Evolutionary conservation across 2,113 vertebrate species (phyloP), one percentile per base, ranked within the genome.

Genomic region (Nothocercus julius): DNA sequence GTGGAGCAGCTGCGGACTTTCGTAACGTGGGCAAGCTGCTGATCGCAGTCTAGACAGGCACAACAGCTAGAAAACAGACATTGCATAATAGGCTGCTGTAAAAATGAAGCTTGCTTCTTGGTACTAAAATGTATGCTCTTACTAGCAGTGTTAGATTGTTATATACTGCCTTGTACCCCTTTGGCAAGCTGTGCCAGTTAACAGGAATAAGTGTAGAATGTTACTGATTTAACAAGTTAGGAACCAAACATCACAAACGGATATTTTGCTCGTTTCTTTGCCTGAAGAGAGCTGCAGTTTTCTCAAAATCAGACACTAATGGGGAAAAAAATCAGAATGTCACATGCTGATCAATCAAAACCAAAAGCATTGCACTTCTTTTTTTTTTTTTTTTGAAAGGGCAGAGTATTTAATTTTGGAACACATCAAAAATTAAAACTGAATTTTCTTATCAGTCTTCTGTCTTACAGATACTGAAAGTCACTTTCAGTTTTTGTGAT

Each of bases 1-100:
- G 84, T 90, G 76, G 87, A 94, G 92, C 97, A 98, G 97, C 97
- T 98, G 97, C 95, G 95, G 95, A 89, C 87, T 93, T 95, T 93
- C 96, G 78, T 92, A 92, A 92, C 42, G 49, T 97, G 93, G 85
- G 85, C 62, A 90, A 96, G 87, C 78, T 96, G 89, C 89, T 91
- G 56, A 89, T 94, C 64, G 77, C 89, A 93, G 90, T 93, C 89
- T 96, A 92, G 85, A 96, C 82, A 91, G 84, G 82, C 80, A 84
- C 70, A 82, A 95, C 85, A 87, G 94, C 62, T 91, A 94, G 58
- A 89, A 93, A 95, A 92, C 70, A 45, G 69, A 93, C 68, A 95
- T 79, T 89, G 92, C 36, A 88, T 93, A 83, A 82, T 88, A 95
- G 91, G 75, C 79, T 78, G 30, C 74, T 68, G 42, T 76, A 87